Evolutionary conservation across 35 echinoderm and acorn worm species (phyloP), one percentile per base, ranked within the genome.

Genomic region (Heliocidaris erythrogramma): DNA sequence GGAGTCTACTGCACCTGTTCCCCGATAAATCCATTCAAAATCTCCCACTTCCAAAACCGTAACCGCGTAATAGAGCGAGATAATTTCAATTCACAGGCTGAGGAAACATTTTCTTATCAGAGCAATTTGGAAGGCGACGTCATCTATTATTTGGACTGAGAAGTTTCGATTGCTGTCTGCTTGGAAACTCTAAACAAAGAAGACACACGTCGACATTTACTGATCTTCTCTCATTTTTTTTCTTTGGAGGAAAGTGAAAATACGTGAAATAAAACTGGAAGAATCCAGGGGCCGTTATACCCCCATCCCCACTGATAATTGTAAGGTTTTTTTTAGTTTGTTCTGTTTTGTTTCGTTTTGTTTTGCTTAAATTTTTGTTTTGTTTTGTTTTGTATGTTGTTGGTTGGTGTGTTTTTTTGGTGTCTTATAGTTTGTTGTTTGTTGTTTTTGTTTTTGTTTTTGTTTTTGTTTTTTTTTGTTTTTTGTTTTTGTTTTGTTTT

Each of bases 21-120:
- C 2, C 65, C 65, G 65, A 78, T 78, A 78, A 78, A 78, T n/a
- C 65, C 65, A 78, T 78, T 78, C 21, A 78, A 78, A 78, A 78
- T 78, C 65, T 78, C 65, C 65, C 65, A 78, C 65, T 78, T 78
- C 65, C 65, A 78, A 27, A 78, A 21, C 21, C 7, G 18, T 78
- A 78, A 78, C 65, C 65, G 65, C 65, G 65, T 78, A 78, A 78
- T 78, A 78, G 21, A 78, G 65, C 65, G 65, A 78, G 65, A 78
- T 78, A 78, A 78, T 78, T 78, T 78, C 65, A n/a, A n/a, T 78
- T 24, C 65, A 21, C 65, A n/a, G 65, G 65, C 65, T 27, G 65
- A n/a, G 65, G 65, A 78, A 78, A 78, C 65, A 78, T 78, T 78
- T 78, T 78, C 65, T 78, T 78, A 78, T 78, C 65, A 78, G 65